Conservation (phyloP, 1,140 invertebrate genomes). For the Bilobella aurantiaca region DNA sequence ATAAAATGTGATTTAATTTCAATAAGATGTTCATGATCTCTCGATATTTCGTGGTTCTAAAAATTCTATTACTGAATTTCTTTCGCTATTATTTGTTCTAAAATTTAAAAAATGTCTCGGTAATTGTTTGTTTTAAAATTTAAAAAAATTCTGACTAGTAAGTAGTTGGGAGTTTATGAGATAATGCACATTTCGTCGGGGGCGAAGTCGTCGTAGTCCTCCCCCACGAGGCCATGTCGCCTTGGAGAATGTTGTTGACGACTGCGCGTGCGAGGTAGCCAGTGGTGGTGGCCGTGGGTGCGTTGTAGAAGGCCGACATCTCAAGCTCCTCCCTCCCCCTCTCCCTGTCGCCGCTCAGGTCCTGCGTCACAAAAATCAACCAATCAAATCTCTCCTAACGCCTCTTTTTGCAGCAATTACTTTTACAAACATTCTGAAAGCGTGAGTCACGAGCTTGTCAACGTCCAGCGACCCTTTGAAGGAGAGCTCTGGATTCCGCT, state of each 20-base stretch:
- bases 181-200: slow-evolving; percentile 21
- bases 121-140: too few relatives aligned
- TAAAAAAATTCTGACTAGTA: too few relatives aligned
- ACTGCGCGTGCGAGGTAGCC: slow-evolving; percentile 83
- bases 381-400: too few relatives aligned
- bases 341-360: not conserved
- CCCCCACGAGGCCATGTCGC: slow-evolving; percentile 35
- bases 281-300: slow-evolving; percentile 62
- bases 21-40: too few relatives aligned
- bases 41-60: too few relatives aligned
- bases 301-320: slow-evolving; percentile 54
- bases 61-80: too few relatives aligned
- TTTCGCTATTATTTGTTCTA: too few relatives aligned
- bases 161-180: too few relatives aligned
- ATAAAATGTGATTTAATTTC: not conserved
- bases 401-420: slow-evolving; percentile 40
- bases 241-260: slow-evolving; percentile 77
- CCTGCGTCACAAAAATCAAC: not conserved
- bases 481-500: slow-evolving; percentile 85
- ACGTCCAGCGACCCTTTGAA: slow-evolving; percentile 74
- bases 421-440: slow-evolving; percentile 74
- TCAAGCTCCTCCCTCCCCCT: slow-evolving; percentile 45
- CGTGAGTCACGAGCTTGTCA: slow-evolving; percentile 72
- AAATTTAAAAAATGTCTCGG: too few relatives aligned
- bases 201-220: slow-evolving; percentile 4